Evolutionary conservation across 2,888 invertebrate genomes (phyloP).

Genomic region (Dryomyza anilis): DNA sequence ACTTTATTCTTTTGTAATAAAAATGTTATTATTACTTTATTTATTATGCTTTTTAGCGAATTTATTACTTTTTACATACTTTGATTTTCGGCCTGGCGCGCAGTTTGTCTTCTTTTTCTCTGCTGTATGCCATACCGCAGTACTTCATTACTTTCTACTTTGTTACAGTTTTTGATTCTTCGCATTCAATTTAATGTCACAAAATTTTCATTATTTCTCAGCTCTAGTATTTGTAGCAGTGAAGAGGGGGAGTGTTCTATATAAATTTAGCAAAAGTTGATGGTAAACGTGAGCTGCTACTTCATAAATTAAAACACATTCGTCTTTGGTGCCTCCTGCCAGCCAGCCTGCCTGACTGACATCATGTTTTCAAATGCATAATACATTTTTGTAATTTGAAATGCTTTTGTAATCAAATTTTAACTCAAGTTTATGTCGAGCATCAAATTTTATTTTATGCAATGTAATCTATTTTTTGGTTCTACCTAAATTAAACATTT

Average conservation of each 20-base stretch:
- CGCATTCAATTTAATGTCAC: not conserved
- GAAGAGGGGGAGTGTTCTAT: too few relatives aligned
- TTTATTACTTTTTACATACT: slow-evolving; percentile 46
- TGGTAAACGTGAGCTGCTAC: too few relatives aligned
- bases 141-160: not conserved
- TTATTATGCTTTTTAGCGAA: slow-evolving; percentile 51
- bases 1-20: slow-evolving; percentile 43
- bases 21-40: slow-evolving; percentile 56
- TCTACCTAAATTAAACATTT: not conserved
- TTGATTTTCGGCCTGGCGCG: not conserved
- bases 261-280: too few relatives aligned
- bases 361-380: not conserved
- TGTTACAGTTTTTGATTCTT: not conserved
- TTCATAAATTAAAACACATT: slow-evolving; percentile 8
- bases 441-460: not conserved
- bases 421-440: not conserved
- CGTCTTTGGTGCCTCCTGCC: not conserved
- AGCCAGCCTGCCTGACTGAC: not conserved
- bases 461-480: too few relatives aligned
- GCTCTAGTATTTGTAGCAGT: not conserved
- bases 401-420: not conserved
- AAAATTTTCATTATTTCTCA: not conserved
- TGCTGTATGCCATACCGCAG: not conserved
- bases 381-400: too few relatives aligned
- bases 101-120: not conserved